Percentiles rank a stretch among this genome's conserved stretches.
These are phyloP conservation scores for Mormyrus hasselquistii DNA, from an alignment of 2,797 vertebrate species.

Conservation along the genomic window DNA sequence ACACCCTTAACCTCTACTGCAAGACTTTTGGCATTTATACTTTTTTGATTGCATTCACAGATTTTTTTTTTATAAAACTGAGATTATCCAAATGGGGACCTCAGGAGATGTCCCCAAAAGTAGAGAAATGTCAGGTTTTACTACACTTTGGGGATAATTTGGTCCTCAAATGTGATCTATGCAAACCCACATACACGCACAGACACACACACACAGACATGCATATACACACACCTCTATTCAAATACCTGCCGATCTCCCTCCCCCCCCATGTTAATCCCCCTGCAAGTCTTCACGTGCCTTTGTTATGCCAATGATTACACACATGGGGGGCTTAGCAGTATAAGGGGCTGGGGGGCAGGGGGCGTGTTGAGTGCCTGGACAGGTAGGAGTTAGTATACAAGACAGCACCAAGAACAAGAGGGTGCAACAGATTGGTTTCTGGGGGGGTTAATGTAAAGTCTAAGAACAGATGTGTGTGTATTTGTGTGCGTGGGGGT, in stretches of 20 bases:
- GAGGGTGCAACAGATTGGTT: neutral
- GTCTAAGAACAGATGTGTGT: neutral
- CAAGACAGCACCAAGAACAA: neutral
- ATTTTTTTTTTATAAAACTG: no score
- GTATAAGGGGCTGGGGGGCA: neutral
- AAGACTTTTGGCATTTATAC: no score
- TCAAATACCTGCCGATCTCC: neutral
- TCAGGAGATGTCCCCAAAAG: no score
- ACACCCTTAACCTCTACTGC: no score
- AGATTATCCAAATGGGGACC: no score
- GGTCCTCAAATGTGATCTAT: no score
- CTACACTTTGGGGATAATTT: no score
- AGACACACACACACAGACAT: neutral
- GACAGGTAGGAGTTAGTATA: neutral
- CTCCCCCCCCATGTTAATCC: neutral
- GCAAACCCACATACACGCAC: neutral
- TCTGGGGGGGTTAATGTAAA: neutral
- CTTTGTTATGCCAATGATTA: neutral
- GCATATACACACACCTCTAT: neutral
- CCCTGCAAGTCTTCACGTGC: conserved; percentile 4
- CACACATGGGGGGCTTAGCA: neutral
- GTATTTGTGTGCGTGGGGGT: neutral
- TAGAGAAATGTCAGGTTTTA: no score
- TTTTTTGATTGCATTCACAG: no score
- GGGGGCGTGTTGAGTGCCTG: neutral